Percentiles rank a stretch among this genome's conserved stretches.
Conservation (phyloP, 2,113 vertebrate genomes). For the Heteronetta atricapilla region DNA sequence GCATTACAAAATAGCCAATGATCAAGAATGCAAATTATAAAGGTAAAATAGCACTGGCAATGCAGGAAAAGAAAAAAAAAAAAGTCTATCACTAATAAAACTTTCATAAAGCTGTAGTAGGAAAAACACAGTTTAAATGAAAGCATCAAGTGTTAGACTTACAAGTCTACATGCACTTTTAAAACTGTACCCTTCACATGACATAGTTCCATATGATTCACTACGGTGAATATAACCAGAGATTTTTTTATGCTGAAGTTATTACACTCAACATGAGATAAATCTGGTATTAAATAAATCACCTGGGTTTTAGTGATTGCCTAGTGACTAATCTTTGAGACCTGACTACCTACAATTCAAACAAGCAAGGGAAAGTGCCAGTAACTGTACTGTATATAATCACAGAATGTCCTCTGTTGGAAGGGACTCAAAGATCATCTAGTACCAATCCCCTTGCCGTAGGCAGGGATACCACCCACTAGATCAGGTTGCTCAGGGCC, state of each 20-base stretch:
- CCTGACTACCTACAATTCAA: neutral
- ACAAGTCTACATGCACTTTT: neutral
- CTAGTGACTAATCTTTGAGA: neutral
- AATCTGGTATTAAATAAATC: neutral
- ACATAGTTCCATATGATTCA: neutral
- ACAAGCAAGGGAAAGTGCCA: neutral
- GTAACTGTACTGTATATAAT: neutral
- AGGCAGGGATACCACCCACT: no score
- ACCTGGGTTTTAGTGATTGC: neutral
- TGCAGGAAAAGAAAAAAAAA: neutral
- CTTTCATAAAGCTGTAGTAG: neutral
- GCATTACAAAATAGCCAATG: neutral
- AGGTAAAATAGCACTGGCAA: neutral
- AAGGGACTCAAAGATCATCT: no score
- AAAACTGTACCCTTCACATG: neutral
- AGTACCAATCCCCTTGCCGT: no score
- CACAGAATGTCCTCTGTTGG: no score
- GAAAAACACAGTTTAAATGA: neutral
- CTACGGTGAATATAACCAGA: neutral
- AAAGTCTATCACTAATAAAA: neutral
- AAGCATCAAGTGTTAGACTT: neutral
- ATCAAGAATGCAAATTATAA: constrained; percentile 27
- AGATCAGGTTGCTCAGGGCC: no score
- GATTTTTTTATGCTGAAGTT: neutral
- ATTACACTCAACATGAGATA: neutral